Evolutionary conservation across 37 sponge, comb jelly and placozoan species (phyloP).

Genomic region (Beroe forskalii): DNA sequence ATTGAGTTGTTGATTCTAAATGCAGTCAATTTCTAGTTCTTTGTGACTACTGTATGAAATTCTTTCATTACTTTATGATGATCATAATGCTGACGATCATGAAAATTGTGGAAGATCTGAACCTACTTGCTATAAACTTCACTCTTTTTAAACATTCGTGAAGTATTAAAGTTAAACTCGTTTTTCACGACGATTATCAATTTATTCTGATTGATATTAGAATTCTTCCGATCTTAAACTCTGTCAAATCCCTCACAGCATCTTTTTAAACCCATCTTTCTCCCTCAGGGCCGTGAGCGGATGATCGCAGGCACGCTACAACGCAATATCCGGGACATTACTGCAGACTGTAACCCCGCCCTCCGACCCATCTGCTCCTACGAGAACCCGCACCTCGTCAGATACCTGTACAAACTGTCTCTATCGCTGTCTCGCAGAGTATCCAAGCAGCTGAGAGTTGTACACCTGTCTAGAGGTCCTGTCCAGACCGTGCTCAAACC

Average conservation of each 20-base stretch:
- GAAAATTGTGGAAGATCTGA: no score
- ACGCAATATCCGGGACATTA: conserved; percentile 11
- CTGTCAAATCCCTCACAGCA: neutral
- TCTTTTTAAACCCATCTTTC: neutral
- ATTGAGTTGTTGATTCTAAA: no score
- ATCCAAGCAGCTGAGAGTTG: neutral
- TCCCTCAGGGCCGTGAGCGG: conserved; percentile 2
- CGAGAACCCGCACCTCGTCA: conserved; percentile 59
- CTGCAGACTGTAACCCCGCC: conserved; percentile 54
- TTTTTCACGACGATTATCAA: no score
- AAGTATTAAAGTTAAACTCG: no score
- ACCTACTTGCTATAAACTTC: no score
- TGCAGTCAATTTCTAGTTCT: no score
- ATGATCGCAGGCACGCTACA: conserved; percentile 44
- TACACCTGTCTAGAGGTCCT: conserved; percentile 11
- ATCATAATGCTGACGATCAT: no score
- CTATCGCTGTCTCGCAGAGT: conserved; percentile 33
- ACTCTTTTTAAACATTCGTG: no score
- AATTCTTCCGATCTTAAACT: neutral
- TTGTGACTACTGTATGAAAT: no score
- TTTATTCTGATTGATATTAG: no score
- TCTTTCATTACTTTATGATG: no score
- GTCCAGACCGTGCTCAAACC: conserved; percentile 39
- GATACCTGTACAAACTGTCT: conserved; percentile 36
- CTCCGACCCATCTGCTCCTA: conserved; percentile 62